phyloP scores from a whole-genome alignment of 2,797 vertebrate species.

The Rhinophrynus dorsalis region DNA sequence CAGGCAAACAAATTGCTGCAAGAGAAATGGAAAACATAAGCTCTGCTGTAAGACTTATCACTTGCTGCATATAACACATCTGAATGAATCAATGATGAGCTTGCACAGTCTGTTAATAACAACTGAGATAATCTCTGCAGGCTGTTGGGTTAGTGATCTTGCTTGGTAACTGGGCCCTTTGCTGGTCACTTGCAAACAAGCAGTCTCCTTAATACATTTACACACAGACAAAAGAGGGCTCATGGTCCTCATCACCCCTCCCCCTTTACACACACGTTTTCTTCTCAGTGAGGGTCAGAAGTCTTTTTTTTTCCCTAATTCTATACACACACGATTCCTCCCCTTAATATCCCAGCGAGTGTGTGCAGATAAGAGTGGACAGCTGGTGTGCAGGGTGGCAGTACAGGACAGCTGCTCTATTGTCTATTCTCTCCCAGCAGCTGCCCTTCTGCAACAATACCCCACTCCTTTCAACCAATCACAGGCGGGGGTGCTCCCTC shows the following conservation, averaged over 20 bases:
- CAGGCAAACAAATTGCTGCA: slow-evolving; percentile 91
- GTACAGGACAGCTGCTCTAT: slow-evolving; percentile 99
- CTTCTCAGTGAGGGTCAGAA: slow-evolving; percentile 96
- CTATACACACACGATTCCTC: slow-evolving; percentile 80
- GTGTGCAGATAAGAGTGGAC: slow-evolving; percentile 97
- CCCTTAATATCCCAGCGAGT: slow-evolving; percentile 83
- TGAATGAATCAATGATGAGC: not conserved
- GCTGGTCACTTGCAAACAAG: slow-evolving; percentile 73
- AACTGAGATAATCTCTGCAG: slow-evolving; percentile 60
- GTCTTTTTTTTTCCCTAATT: slow-evolving; percentile 81
- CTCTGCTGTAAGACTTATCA: slow-evolving; percentile 27
- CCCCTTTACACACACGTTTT: slow-evolving; percentile 74
- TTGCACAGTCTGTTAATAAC: slow-evolving; percentile 50
- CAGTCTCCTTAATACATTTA: slow-evolving; percentile 88
- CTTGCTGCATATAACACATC: not conserved
- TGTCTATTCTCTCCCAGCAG: slow-evolving; percentile 98
- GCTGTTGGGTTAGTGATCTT: slow-evolving; percentile 61
- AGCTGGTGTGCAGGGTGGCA: slow-evolving; percentile 99
- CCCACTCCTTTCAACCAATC: slow-evolving; percentile 79
- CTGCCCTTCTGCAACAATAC: slow-evolving; percentile 98
- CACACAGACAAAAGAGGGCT: slow-evolving; percentile 86
- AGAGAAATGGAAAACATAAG: slow-evolving; percentile 58
- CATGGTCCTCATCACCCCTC: slow-evolving; percentile 76
- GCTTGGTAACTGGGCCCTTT: slow-evolving; percentile 64
- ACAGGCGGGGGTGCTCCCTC: slow-evolving; percentile 68